Evolutionary conservation across 2,888 invertebrate genomes (phyloP).

Genomic region (Macrosiphum euphorbiae): DNA sequence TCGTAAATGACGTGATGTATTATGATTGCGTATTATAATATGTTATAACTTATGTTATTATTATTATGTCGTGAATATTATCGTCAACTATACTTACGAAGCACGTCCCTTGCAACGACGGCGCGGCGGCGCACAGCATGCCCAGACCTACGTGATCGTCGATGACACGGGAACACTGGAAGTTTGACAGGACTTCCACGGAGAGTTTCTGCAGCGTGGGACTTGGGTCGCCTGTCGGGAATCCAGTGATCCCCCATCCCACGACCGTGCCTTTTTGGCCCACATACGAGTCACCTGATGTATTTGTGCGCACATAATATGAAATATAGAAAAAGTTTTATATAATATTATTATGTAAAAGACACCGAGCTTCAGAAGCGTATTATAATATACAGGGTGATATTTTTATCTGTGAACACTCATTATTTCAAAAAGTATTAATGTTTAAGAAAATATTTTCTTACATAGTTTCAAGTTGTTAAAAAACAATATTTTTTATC

Average conservation of each 20-base stretch:
- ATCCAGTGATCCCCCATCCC: constrained; percentile 71
- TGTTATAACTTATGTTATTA: neutral
- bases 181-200: constrained; percentile 70
- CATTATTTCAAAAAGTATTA: no score
- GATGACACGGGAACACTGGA: constrained; percentile 69
- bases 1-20: neutral
- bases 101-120: constrained; percentile 70
- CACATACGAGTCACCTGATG: constrained; percentile 68
- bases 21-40: neutral
- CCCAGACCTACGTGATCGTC: constrained; percentile 69
- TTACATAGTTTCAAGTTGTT: no score
- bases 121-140: constrained; percentile 70
- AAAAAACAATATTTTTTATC: no score
- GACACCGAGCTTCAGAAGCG: neutral
- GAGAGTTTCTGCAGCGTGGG: constrained; percentile 69
- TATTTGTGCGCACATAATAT: neutral
- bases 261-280: constrained; percentile 69
- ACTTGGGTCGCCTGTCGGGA: constrained; percentile 70
- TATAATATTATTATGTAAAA: neutral
- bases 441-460: no score
- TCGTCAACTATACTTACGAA: constrained; percentile 69
- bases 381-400: no score
- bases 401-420: no score
- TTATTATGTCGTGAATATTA: neutral
- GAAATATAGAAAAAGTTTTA: neutral